phyloP scores from a whole-genome alignment of 1,140 invertebrate genomes.

The Zaprionus nigranus region DNA sequence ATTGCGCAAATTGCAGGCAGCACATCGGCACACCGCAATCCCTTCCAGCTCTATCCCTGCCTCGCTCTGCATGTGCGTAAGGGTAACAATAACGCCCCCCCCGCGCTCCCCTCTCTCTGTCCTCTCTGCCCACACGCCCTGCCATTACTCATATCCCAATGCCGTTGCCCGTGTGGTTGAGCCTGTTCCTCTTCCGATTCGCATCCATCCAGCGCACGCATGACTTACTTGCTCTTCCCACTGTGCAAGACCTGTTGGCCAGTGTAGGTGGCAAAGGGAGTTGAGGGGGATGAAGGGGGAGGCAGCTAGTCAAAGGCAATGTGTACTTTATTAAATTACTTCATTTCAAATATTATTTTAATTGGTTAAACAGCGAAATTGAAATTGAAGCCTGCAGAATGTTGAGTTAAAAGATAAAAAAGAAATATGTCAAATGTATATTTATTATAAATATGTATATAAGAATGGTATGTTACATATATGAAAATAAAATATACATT shows the following conservation, averaged over 20 bases:
- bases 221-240: conserved; percentile 9
- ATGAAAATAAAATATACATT: too few relatives aligned
- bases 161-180: not conserved
- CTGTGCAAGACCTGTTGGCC: not conserved
- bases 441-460: too few relatives aligned
- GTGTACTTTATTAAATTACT: conserved; percentile 10
- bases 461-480: too few relatives aligned
- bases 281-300: too few relatives aligned
- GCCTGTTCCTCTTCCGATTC: conserved; percentile 6
- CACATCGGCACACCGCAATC: conserved; percentile 30
- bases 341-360: conserved; percentile 10
- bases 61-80: conserved; percentile 20
- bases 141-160: conserved; percentile 24
- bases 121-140: not conserved
- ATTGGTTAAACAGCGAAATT: not conserved
- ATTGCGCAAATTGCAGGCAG: conserved; percentile 80
- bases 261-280: not conserved
- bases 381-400: too few relatives aligned
- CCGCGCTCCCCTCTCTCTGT: not conserved
- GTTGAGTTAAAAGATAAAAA: not conserved
- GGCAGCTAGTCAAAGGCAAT: not conserved
- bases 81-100: conserved; percentile 33
- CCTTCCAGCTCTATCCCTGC: not conserved
- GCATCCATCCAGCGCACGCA: conserved; percentile 16
- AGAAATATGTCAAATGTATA: not conserved